phyloP scores from a whole-genome alignment of 2,888 invertebrate species.

The Cryptus viduatorius region DNA sequence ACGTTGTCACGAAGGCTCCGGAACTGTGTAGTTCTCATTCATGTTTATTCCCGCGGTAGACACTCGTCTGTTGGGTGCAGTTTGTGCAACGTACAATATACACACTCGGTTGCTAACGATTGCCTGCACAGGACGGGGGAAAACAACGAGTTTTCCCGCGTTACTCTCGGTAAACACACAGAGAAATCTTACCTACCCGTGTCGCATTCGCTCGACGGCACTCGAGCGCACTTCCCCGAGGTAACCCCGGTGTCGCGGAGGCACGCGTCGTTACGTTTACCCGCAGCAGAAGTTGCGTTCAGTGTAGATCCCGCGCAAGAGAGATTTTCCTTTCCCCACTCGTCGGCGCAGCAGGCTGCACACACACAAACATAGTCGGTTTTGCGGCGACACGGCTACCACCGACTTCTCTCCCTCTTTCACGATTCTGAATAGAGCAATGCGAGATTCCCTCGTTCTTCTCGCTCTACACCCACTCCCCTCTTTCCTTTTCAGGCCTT shows the following conservation, averaged over 20 bases:
- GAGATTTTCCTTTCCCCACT: conserved; percentile 34
- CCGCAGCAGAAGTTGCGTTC: conserved; percentile 10
- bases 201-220: conserved; percentile 41
- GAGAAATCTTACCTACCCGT: conserved; percentile 38
- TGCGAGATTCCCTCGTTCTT: conserved; percentile 36
- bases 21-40: background rate
- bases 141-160: conserved; percentile 31
- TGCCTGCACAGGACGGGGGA: background rate
- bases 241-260: conserved; percentile 35
- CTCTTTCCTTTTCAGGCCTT: conserved; percentile 7
- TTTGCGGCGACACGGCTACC: conserved; percentile 40
- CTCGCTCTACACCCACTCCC: background rate
- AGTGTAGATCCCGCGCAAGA: background rate
- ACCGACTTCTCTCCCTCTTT: conserved; percentile 3
- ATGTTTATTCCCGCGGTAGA: background rate
- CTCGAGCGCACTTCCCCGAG: conserved; percentile 54
- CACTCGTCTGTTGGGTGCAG: background rate
- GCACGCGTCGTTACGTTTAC: conserved; percentile 40
- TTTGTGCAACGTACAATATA: background rate
- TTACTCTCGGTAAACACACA: conserved; percentile 6
- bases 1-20: background rate
- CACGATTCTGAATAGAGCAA: conserved; percentile 50
- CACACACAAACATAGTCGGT: background rate
- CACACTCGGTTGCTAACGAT: background rate
- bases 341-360: conserved; percentile 16